Base-by-base conservation (phyloP, 2,113 vertebrate genomes). In the Oryzias javanicus region DNA sequence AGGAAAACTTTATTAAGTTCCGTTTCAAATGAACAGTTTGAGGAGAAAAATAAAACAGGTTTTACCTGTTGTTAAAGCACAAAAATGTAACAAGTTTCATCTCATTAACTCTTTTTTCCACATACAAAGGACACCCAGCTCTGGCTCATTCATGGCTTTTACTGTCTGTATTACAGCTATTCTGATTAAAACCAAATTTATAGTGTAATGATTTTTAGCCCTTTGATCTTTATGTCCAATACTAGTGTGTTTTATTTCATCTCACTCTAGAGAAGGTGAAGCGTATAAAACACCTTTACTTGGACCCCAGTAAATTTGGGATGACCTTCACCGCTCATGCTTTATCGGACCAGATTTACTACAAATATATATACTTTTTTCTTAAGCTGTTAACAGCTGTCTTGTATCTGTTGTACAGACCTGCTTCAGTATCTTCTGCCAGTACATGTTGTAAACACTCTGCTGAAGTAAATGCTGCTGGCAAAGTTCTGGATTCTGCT, bases 1-100 rank as follows among this genome's bases (percentile, higher is more conserved):
- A 8, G 35, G 8, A 81, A 83, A 83, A 72, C 74, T 67, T 42
- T 74, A 72, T 79, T 71, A 55, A 81, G 78, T 17, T 61, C 70
- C 60, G 69, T 78, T 76, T 71, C 40, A 49, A 40, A 67, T 63
- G 2, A 57, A 20, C 7, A 6, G 24, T n/a, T 12, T 7, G 59
- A 61, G 19, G 49, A 41, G 48, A 40, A 4, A 55, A 22, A 49
- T n/a, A 58, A 40, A 44, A 20, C 40, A 49, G 6, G 15, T 64
- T 35, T 35, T 10, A 12, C 12, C 8, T 35, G 35, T 35, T 10
- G 35, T 35, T 35, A 8, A 35, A 0, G 3, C 0, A 1, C 58
- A 60, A 4, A 60, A 60, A 66, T 64, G 46, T 71, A 55, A 6
- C 15, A 78, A 6, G 24, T 64, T 60, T 46, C 1, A 1, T 4